These are phyloP conservation scores for Epistrophella euchroma DNA, from an alignment of 2,888 invertebrate genomes.

Conservation along the genomic window DNA sequence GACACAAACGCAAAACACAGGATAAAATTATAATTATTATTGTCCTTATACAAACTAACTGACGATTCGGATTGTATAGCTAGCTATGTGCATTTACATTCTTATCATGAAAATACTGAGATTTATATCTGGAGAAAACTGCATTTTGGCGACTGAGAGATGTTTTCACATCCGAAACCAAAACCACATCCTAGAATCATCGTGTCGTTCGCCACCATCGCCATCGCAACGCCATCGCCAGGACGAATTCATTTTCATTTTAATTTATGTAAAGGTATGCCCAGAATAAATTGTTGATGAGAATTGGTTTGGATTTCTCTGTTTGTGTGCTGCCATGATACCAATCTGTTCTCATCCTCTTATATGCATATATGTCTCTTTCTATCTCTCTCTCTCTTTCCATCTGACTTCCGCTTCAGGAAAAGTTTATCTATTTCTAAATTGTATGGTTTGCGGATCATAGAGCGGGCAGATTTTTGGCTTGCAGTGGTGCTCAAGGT, in stretches of 20 bases:
- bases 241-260: slow-evolving; percentile 70
- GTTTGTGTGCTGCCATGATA: slow-evolving; percentile 27
- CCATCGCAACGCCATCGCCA: neutral
- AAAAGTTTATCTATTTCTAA: slow-evolving; percentile 68
- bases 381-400: no score
- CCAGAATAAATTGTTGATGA: slow-evolving; percentile 59
- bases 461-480: slow-evolving; percentile 38
- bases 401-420: neutral
- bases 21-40: slow-evolving; percentile 40
- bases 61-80: slow-evolving; percentile 14
- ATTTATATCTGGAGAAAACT: slow-evolving; percentile 27
- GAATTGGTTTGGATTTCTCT: slow-evolving; percentile 36
- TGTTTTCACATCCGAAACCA: slow-evolving; percentile 7
- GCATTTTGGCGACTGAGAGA: slow-evolving; percentile 37
- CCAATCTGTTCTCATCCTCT: neutral
- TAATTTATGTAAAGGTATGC: slow-evolving; percentile 75
- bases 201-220: no score
- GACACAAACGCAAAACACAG: slow-evolving; percentile 26
- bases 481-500: neutral
- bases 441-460: slow-evolving; percentile 67
- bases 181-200: slow-evolving; percentile 7
- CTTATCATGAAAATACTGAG: slow-evolving; percentile 7
- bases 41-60: slow-evolving; percentile 35
- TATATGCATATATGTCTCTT: no score
- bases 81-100: slow-evolving; percentile 28